A percentile compares a stretch with the other conserved stretches of the same genome.
Conservation (phyloP, 2,113 vertebrate species). For the Chauna torquata region DNA sequence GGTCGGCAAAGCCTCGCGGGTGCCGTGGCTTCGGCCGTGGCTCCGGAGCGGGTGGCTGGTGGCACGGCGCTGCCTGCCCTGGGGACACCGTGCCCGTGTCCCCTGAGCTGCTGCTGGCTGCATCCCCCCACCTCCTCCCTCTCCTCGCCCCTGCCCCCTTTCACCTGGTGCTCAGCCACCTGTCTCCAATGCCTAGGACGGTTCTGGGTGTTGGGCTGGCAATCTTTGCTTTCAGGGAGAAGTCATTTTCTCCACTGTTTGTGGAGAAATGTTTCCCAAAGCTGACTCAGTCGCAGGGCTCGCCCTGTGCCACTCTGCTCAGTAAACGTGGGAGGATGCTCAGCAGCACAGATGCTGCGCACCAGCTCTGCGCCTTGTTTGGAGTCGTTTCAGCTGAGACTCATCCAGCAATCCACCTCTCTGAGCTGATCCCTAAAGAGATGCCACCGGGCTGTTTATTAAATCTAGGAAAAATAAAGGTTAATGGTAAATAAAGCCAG, state of each 20-base stretch:
- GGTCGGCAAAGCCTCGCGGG: too few relatives aligned
- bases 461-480: neutral
- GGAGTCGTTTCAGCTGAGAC: neutral
- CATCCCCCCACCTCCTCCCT: neutral
- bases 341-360: accelerated
- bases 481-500: neutral
- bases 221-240: neutral
- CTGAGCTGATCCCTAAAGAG: neutral
- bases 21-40: neutral
- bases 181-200: too few relatives aligned
- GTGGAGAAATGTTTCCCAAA: neutral
- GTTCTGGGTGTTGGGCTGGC: accelerated
- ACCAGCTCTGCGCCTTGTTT: neutral
- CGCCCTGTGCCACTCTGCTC: accelerated
- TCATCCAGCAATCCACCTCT: neutral
- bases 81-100: neutral
- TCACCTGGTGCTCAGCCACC: too few relatives aligned
- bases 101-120: neutral
- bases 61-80: neutral
- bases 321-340: neutral
- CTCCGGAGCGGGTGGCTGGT: neutral
- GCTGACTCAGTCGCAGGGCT: neutral
- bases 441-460: accelerated
- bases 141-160: too few relatives aligned
- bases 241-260: neutral